Evolutionary conservation across 2,888 invertebrate species (phyloP), one percentile per base, ranked within the genome.

Genomic region (Epiperipatus broadwayi): DNA sequence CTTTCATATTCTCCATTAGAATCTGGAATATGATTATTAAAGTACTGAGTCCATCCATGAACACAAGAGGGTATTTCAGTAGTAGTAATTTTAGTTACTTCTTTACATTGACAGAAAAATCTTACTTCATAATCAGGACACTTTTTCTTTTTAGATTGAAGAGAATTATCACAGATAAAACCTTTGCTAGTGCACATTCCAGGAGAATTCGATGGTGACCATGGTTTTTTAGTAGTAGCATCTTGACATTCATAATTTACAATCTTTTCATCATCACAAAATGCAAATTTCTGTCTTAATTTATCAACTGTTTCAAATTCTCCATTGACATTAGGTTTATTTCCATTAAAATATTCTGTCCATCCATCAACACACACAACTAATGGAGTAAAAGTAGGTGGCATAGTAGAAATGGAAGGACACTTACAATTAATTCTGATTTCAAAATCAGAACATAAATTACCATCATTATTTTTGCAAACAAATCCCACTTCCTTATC

Each of bases 261-360:
- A 4, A 58, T 48, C 28, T 47, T 43, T 5, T 43, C 20, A 25
- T 43, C 43, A 5, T 42, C 33, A 27, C 50, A 50, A 30, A 50
- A 50, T 4, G 30, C 16, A 28, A 43, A 42, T 5, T 42, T 40
- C 10, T 43, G 29, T 34, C 49, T 35, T 22, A 50, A 30, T 5
- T 37, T 30, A 5, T 40, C 37, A 3, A 45, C 16, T 2, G 40
- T 43, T 31, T 50, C 50, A n/a, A 33, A 40, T 22, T 50, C 50
- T 2, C 50, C 50, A 32, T 14, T 21, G 2, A 25, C 37, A n/a
- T n/a, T n/a, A n/a, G n/a, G n/a, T 22, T 44, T 38, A 30, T 48
- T 41, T 1, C 40, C 38, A 40, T 53, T 56, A 38, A 57, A 51
- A 55, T 55, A 58, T 2, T 44, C 42, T 4, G 56, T 55, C 58